Evolutionary conservation across 2,797 vertebrate species (phyloP).

Genomic region (Melanotaenia maccullochi): DNA sequence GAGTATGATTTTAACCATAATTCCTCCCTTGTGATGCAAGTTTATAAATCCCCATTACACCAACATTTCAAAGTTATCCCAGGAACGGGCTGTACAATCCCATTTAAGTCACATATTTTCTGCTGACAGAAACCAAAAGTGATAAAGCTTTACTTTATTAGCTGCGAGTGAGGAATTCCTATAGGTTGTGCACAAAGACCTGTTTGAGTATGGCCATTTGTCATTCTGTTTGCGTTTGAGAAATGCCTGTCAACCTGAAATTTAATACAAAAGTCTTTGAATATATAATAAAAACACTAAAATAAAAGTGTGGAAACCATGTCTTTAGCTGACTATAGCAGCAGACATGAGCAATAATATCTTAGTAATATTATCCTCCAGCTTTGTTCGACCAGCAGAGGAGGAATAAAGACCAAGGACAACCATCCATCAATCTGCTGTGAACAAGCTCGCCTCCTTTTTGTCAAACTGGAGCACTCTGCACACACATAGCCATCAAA

Average conservation of each 20-base stretch:
- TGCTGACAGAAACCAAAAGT: not conserved
- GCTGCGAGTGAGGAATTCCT: not conserved
- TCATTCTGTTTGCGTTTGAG: not conserved
- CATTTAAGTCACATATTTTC: not conserved
- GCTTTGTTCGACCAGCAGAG: slow-evolving; percentile 41
- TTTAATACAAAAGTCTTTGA: not conserved
- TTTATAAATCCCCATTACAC: not conserved
- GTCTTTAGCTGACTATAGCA: not conserved
- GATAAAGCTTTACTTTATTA: not conserved
- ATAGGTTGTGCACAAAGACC: not conserved
- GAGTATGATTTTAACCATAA: not conserved
- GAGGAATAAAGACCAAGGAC: slow-evolving; percentile 59
- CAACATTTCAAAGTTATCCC: not conserved
- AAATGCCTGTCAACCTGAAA: not conserved
- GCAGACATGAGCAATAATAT: slow-evolving; percentile 12
- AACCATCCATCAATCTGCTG: slow-evolving; percentile 53
- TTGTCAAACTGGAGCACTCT: slow-evolving; percentile 12
- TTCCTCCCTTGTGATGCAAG: not conserved
- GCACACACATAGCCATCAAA: not conserved
- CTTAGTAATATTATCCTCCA: slow-evolving; percentile 35
- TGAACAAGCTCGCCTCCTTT: slow-evolving; percentile 18
- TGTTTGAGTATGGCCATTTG: not conserved
- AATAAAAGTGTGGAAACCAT: not conserved
- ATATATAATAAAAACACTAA: not conserved
- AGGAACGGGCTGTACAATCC: not conserved